Evolutionary conservation across 2,797 vertebrate genomes (phyloP), one percentile per base, ranked within the genome.

Genomic region (Borostomias antarcticus): DNA sequence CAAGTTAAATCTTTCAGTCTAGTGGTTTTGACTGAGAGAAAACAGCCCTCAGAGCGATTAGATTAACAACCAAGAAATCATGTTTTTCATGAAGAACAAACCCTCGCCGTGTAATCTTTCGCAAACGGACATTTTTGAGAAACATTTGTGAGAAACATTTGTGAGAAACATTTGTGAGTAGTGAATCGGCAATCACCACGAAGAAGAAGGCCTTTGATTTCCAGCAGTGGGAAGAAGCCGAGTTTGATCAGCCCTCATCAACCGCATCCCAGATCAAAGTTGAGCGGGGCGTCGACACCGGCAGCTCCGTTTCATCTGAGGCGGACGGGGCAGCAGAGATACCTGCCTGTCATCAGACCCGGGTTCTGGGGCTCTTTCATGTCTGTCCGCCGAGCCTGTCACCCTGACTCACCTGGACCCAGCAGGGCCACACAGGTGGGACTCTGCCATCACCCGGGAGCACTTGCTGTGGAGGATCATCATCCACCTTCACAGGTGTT

Each of bases 201-300:
- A 62, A 70, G 63, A 68, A 69, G 29, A 26, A n/a, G 17, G 21
- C 29, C 70, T 82, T 79, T 79, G 78, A 76, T 76, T 73, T 70
- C 58, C 68, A 21, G 53, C 62, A 69, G 62, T 69, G 62, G 61
- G 69, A 64, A 53, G 48, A 17, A 73, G 58, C 30, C 64, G 61
- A 62, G 58, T 66, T 8, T 13, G 2, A 2, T 10, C 9, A 13
- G 50, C 63, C 77, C 62, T 66, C 73, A 81, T 84, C 77, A 80
- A 62, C 59, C 66, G 73, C 80, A 85, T 82, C 81, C n/a, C 79
- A 74, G 73, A 70, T 75, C 59, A 64, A 76, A 73, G 78, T 70
- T 51, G 9, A 73, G 59, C 66, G 35, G 68, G 64, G 63, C 57
- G 59, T n/a, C 61, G 23, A 51, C 68, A 67, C n/a, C 62, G 65